A percentile compares a stretch with the other conserved stretches of the same genome.
Evolutionary conservation across 2,888 invertebrate species (phyloP).

Genomic region (Pollenia amentaria): DNA sequence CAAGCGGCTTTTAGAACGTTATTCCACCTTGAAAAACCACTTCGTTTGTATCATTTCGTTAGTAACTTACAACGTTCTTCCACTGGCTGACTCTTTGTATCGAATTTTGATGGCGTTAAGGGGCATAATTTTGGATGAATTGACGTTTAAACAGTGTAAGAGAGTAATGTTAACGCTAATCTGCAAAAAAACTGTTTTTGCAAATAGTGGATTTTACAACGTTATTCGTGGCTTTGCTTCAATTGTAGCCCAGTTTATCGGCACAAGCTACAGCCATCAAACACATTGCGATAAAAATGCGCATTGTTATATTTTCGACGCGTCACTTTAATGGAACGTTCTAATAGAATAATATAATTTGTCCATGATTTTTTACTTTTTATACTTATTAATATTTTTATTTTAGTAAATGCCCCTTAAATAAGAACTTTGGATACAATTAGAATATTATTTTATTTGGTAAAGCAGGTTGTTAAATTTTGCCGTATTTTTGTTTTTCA

Average conservation of each 20-base stretch:
- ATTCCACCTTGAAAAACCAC: too few species aligned
- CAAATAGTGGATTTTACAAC: too few species aligned
- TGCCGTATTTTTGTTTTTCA: neutral
- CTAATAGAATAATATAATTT: slow-evolving; percentile 15
- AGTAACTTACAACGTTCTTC: too few species aligned
- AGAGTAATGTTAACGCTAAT: too few species aligned
- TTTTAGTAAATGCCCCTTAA: neutral
- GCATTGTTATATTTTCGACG: slow-evolving; percentile 74
- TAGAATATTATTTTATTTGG: neutral
- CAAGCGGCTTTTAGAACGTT: too few species aligned
- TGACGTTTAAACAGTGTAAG: too few species aligned
- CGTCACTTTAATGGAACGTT: slow-evolving; percentile 1
- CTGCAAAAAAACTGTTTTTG: too few species aligned
- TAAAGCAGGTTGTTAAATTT: neutral
- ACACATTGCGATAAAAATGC: slow-evolving; percentile 74
- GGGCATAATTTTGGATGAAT: too few species aligned
- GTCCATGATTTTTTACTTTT: neutral
- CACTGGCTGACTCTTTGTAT: too few species aligned
- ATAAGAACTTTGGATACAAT: neutral
- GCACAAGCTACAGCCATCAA: slow-evolving; percentile 76
- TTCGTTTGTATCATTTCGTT: too few species aligned
- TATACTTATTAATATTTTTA: neutral
- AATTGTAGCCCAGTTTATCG: slow-evolving; percentile 79
- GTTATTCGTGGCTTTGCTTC: too few species aligned
- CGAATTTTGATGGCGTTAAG: too few species aligned